Base-by-base conservation (phyloP, 2,797 vertebrate genomes). In the Telmatherina bonti region DNA sequence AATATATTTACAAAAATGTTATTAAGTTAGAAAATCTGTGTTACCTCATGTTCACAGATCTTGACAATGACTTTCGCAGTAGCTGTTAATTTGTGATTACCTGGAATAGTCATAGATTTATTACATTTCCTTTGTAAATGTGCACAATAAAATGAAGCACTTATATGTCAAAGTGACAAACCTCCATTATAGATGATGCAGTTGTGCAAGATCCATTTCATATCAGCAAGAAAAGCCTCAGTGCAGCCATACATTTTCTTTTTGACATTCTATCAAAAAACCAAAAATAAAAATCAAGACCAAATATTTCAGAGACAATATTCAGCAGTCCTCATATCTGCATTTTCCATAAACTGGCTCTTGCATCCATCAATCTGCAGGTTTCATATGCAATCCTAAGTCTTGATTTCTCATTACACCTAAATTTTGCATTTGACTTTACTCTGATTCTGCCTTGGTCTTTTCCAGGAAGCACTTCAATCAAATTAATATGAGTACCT, bases 201-300 rank as follows among this genome's bases (percentile, higher is more conserved):
- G 90, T 99, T 99, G 95, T 99, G 98, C 74, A 99, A 95, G 88
- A 99, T 99, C 98, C 98, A 99, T 91, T 99, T 99, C 89, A 97
- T 96, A 64, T 99, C 98, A 27, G 97, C 97, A 88, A 99, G 93
- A 92, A 99, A 99, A 71, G 97, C 97, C 93, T 99, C 98, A 3
- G 98, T 99, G 92, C 97, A 99, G 86, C 98, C 98, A 29, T 97
- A 99, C 96, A 98, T 97, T 94, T 97, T 99, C 96, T 98, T 99
- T 91, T 99, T 99, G 80, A 99, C 96, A 87, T 98, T 99, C 98
- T 99, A 81, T 43, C 55, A 75, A 82, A 79, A 79, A 67, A 35
- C 3, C 3, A 61, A 62, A 76, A 65, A 66, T 47, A n/a, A 57
- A 33, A 68, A 68, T 75, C 0, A 76, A 59, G 68, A 80, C 33